Evolutionary conservation across 2,888 invertebrate species (phyloP).

Genomic region (Drosophila neotestacea): DNA sequence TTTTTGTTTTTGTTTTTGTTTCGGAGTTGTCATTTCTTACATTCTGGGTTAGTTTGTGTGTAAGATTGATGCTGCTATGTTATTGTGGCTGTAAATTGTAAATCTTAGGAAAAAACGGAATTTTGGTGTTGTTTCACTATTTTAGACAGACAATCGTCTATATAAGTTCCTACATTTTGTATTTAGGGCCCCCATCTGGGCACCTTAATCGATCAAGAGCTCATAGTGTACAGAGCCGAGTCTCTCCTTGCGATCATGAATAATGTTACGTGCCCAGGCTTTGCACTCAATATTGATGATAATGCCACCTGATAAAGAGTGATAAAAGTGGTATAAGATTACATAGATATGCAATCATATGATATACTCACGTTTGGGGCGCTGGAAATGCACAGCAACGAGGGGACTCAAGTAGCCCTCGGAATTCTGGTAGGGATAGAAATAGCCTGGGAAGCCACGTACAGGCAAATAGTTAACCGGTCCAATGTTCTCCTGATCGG

Average conservation of each 20-base stretch:
- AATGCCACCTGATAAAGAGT: constrained; percentile 85
- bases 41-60: constrained; percentile 19
- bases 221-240: constrained; percentile 91
- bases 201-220: constrained; percentile 87
- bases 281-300: constrained; percentile 89
- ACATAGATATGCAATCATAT: neutral
- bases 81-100: neutral
- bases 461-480: constrained; percentile 92
- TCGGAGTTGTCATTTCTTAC: constrained; percentile 7
- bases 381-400: constrained; percentile 93
- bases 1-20: constrained; percentile 6
- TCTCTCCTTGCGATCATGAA: constrained; percentile 89
- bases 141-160: constrained; percentile 27
- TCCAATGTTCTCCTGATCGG: constrained; percentile 96
- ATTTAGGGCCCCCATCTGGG: neutral
- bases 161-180: constrained; percentile 18
- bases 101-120: constrained; percentile 38
- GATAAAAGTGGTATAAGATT: neutral
- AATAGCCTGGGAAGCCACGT: constrained; percentile 94
- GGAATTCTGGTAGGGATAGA: constrained; percentile 94
- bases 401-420: constrained; percentile 95
- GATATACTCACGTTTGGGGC: constrained; percentile 91
- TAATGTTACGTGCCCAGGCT: constrained; percentile 90
- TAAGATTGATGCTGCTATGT: constrained; percentile 13
- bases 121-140: constrained; percentile 52